Percentiles rank a stretch among this genome's conserved stretches.
Conservation (phyloP, 2,113 vertebrate species). For the Mus pahari region DNA sequence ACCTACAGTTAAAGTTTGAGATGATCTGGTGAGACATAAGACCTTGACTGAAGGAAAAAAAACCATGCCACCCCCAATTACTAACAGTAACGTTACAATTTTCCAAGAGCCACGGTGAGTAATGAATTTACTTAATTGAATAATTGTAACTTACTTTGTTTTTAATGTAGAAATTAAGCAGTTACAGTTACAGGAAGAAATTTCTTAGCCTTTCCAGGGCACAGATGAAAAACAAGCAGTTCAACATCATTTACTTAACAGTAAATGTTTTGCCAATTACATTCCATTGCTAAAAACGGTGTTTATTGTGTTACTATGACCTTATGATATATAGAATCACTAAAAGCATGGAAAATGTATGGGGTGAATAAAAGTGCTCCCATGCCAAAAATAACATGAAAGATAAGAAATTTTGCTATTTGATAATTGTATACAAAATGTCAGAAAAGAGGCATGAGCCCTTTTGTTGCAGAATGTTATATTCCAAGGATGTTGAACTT, state of each 20-base stretch:
- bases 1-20: not conserved
- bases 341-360: not conserved
- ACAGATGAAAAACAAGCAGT: constrained; percentile 11
- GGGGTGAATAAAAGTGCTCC: not conserved
- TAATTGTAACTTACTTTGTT: not conserved
- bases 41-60: not conserved
- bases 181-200: not conserved
- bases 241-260: constrained; percentile 29
- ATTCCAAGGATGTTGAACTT: not conserved
- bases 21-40: not conserved
- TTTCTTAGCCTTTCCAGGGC: not conserved
- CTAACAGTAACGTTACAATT: constrained; percentile 73
- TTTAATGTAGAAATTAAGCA: not conserved
- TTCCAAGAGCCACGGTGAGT: constrained; percentile 29
- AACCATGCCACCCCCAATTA: constrained; percentile 48
- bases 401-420: not conserved
- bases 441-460: not conserved
- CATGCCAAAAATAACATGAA: not conserved
- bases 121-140: constrained; percentile 64
- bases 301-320: not conserved
- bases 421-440: not conserved
- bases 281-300: not conserved
- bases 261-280: not conserved
- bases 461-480: not conserved
- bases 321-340: not conserved